Conservation (phyloP, 2,888 invertebrate genomes). For the Tipula helvola region DNA sequence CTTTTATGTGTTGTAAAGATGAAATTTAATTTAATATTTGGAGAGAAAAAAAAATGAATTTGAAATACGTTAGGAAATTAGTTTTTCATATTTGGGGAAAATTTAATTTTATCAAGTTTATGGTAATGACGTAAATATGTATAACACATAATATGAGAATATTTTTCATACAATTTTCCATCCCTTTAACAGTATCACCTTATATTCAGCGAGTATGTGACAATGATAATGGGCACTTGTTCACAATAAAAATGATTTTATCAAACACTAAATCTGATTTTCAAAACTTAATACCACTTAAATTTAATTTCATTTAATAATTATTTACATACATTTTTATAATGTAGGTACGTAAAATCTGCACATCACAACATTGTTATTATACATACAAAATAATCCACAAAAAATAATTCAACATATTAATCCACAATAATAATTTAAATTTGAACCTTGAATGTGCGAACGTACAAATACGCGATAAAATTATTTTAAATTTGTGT, state of each 20-base stretch:
- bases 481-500: background rate
- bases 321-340: too few relatives aligned
- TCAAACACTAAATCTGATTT: background rate
- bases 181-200: background rate
- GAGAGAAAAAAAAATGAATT: background rate
- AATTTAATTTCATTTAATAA: background rate
- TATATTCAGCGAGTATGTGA: too few relatives aligned
- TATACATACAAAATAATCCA: background rate
- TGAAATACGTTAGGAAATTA: background rate
- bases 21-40: background rate
- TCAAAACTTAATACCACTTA: background rate
- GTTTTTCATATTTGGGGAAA: background rate
- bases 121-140: background rate
- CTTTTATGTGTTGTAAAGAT: background rate
- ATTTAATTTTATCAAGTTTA: background rate
- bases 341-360: background rate
- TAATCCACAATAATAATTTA: background rate
- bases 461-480: background rate
- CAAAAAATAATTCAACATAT: background rate
- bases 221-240: too few relatives aligned
- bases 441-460: background rate
- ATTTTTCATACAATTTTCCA: background rate
- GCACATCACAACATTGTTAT: background rate
- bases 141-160: background rate
- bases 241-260: background rate